Evolutionary conservation across 2,888 invertebrate genomes (phyloP).

Genomic region (Caenorhabditis imperialis): DNA sequence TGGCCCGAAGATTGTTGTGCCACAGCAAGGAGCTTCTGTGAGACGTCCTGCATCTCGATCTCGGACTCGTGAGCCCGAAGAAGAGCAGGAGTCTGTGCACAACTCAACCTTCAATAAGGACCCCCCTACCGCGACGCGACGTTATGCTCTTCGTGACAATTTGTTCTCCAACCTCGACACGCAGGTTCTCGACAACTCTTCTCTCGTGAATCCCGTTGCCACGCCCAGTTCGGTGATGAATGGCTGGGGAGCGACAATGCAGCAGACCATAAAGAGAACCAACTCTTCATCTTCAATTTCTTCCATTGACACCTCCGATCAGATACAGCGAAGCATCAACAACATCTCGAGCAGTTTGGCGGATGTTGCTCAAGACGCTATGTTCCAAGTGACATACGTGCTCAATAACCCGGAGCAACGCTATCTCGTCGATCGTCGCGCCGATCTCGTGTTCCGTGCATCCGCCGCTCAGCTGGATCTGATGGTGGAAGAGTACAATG

Average conservation of each 20-base stretch:
- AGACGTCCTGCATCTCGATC: slow-evolving; percentile 37
- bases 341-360: slow-evolving; percentile 63
- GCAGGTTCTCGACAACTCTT: slow-evolving; percentile 6
- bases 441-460: slow-evolving; percentile 49
- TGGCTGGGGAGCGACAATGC: slow-evolving; percentile 13
- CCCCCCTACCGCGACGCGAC: slow-evolving; percentile 4
- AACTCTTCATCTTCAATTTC: slow-evolving; percentile 63
- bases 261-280: slow-evolving; percentile 44
- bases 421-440: slow-evolving; percentile 45
- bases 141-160: slow-evolving; percentile 47
- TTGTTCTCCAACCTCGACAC: slow-evolving; percentile 4
- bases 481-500: slow-evolving; percentile 35
- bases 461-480: slow-evolving; percentile 49
- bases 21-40: slow-evolving; percentile 41
- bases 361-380: slow-evolving; percentile 63
- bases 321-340: slow-evolving; percentile 67
- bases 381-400: slow-evolving; percentile 53
- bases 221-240: slow-evolving; percentile 19
- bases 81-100: slow-evolving; percentile 1
- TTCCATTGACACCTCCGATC: slow-evolving; percentile 64
- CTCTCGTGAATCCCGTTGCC: slow-evolving; percentile 1
- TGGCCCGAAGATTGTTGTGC: slow-evolving; percentile 62
- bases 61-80: slow-evolving; percentile 43
- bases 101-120: background rate
- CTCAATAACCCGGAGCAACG: slow-evolving; percentile 51